Base-by-base conservation (phyloP, 2,113 vertebrate species). In the Burhinus bistriatus region DNA sequence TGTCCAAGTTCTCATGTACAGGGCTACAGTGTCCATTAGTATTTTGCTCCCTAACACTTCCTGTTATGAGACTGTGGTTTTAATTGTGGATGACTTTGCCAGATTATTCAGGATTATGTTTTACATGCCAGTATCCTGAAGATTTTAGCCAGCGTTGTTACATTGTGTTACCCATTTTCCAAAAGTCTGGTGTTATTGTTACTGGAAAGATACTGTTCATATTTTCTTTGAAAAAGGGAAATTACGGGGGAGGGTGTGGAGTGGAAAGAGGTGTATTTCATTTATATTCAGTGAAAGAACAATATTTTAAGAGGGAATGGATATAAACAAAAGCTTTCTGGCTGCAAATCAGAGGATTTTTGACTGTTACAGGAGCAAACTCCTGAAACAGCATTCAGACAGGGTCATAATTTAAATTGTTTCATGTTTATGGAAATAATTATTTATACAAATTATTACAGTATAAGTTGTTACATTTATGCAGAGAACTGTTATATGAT, bases 221-320 rank as follows among this genome's bases (percentile, higher is more conserved):
- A 40, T 65, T 84, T 94, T 75, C 51, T 76, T 64, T 61, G 52
- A 59, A 40, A 84, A 92, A 64, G 7, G 23, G 12, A 85, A 88
- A 30, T 12, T 59, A 18, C 22, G 4, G 2, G 8, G 11, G 49
- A 51, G 5, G 3, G 4, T 4, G 2, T 55, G 18, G 9, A 55
- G 32, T 47, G 26, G 23, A 62, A 95, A 36, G 49, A 25, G 49
- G 13, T 51, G 6, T 18, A 44, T 73, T 77, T 91, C 0, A 45
- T 58, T 85, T 55, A 47, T 23, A 51, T 89, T 17, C 40, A 54
- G 30, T 54, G 25, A 51, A 95, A 83, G 9, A 69, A 44, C 6
- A 40, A 40, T 70, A 6, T 45, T 73, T 77, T 89, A 83, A 77
- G 62, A 73, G 19, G 15, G 9, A 80, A 45, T 38, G 20, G 16